Conservation (phyloP, 1,140 invertebrate genomes). For the Phortica variegata region DNA sequence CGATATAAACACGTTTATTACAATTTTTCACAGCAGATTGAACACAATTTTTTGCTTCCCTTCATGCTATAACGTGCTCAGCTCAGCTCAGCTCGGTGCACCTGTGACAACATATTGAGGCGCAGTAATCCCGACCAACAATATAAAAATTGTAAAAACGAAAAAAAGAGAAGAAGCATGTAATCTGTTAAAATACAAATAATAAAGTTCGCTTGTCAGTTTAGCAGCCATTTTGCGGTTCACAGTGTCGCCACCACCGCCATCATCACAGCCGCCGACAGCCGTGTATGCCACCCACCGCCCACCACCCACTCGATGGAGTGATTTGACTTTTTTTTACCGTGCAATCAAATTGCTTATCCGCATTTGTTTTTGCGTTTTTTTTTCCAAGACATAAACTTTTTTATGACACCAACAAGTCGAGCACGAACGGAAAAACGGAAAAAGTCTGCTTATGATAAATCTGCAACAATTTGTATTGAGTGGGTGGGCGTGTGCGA, state of each 20-base stretch:
- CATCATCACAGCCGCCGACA: slow-evolving; percentile 1
- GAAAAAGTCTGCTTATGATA: slow-evolving; percentile 48
- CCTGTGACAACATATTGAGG: slow-evolving; percentile 35
- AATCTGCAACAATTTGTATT: slow-evolving; percentile 56
- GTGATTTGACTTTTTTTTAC: slow-evolving; percentile 27
- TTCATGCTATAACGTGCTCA: slow-evolving; percentile 17
- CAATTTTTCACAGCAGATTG: slow-evolving; percentile 43
- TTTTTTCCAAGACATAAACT: slow-evolving; percentile 47
- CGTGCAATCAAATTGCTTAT: slow-evolving; percentile 26
- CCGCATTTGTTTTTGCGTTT: slow-evolving; percentile 42
- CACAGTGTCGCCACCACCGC: slow-evolving; percentile 23
- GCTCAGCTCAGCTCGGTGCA: slow-evolving; percentile 41
- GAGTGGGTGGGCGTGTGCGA: slow-evolving; percentile 14
- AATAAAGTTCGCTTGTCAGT: slow-evolving; percentile 58
- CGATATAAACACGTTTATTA: slow-evolving; percentile 14
- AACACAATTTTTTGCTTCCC: slow-evolving; percentile 19
- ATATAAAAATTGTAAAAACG: slow-evolving; percentile 8
- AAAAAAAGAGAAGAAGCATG: background rate
- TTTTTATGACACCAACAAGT: slow-evolving; percentile 54
- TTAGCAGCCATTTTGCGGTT: slow-evolving; percentile 58
- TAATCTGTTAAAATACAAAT: slow-evolving; percentile 21
- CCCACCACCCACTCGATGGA: slow-evolving; percentile 23
- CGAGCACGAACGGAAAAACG: too few relatives aligned
- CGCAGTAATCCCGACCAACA: slow-evolving; percentile 20
- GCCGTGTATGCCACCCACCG: slow-evolving; percentile 8